Evolutionary conservation across 1,140 invertebrate species (phyloP).

Genomic region (Drosophila lowei): DNA sequence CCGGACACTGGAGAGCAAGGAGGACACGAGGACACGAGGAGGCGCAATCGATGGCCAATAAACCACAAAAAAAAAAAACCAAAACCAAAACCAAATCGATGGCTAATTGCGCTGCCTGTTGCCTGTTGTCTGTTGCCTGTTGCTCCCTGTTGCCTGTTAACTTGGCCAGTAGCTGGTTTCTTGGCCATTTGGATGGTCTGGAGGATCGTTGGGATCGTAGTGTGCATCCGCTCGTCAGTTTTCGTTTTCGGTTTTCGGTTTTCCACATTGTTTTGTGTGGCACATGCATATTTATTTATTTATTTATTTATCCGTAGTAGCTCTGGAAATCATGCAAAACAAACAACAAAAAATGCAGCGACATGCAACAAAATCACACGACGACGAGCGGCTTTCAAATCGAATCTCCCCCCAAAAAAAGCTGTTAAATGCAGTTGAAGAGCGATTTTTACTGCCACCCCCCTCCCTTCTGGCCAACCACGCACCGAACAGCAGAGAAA

Average conservation of each 20-base stretch:
- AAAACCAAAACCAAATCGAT: slow-evolving; percentile 18
- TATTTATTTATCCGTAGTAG: too few species aligned
- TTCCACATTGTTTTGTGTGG: slow-evolving; percentile 67
- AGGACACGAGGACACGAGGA: slow-evolving; percentile 11
- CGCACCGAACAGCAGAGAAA: too few species aligned
- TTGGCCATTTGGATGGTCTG: slow-evolving; percentile 10
- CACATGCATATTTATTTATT: slow-evolving; percentile 79
- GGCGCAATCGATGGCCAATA: slow-evolving; percentile 61
- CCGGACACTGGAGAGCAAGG: slow-evolving; percentile 34
- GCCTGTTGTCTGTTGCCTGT: slow-evolving; percentile 31
- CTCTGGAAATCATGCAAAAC: slow-evolving; percentile 79
- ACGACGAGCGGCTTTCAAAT: slow-evolving; percentile 76
- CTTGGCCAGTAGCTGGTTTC: slow-evolving; percentile 25
- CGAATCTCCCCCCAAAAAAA: slow-evolving; percentile 43
- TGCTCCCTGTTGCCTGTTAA: slow-evolving; percentile 39
- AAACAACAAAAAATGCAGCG: slow-evolving; percentile 74
- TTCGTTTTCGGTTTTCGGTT: slow-evolving; percentile 51
- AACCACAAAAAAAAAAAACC: slow-evolving; percentile 69
- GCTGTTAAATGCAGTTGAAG: slow-evolving; percentile 70
- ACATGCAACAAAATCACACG: slow-evolving; percentile 51
- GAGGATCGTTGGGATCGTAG: slow-evolving; percentile 42
- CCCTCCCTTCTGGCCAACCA: neutral
- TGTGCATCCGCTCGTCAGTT: slow-evolving; percentile 73
- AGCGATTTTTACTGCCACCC: slow-evolving; percentile 36
- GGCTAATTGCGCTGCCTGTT: slow-evolving; percentile 58